These are phyloP conservation scores for Drosophila rufa DNA, from an alignment of 1,140 invertebrate species.

Conservation along the genomic window DNA sequence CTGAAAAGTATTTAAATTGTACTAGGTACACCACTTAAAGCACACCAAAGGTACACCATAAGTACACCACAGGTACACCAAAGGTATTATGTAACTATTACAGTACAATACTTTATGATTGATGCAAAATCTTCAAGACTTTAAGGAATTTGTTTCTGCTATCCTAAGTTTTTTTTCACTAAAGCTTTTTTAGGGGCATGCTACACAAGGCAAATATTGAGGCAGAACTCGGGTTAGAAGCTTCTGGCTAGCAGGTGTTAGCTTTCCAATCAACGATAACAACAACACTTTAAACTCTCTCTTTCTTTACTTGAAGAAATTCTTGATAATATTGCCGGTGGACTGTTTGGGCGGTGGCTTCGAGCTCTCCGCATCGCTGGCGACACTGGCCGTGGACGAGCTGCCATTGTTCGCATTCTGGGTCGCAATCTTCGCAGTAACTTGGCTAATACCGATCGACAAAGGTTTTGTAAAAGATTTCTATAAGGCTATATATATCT, in stretches of 20 bases:
- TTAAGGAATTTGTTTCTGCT: too few relatives aligned
- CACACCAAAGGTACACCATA: too few relatives aligned
- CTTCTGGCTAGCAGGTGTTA: constrained; percentile 21
- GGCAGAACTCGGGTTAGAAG: constrained; percentile 18
- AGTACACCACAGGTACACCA: too few relatives aligned
- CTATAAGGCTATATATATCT: not conserved
- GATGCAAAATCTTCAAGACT: too few relatives aligned
- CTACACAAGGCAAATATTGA: constrained; percentile 12
- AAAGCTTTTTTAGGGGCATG: constrained; percentile 28
- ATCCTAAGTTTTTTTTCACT: not conserved
- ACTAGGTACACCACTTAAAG: too few relatives aligned
- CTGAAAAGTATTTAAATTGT: too few relatives aligned
- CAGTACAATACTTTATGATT: too few relatives aligned
- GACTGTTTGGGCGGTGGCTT: constrained; percentile 87
- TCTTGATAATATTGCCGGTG: constrained; percentile 96
- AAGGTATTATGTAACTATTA: too few relatives aligned
- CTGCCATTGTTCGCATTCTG: constrained; percentile 82
- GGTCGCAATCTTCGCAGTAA: constrained; percentile 75
- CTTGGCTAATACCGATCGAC: constrained; percentile 60
- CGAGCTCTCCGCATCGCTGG: constrained; percentile 63
- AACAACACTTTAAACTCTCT: constrained; percentile 14
- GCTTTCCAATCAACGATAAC: constrained; percentile 25
- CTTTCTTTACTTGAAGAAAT: constrained; percentile 94
- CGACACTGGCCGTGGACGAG: constrained; percentile 85
- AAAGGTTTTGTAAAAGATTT: constrained; percentile 21